Evolutionary conservation across 2,113 vertebrate species (phyloP).

Genomic region (Indri indri): DNA sequence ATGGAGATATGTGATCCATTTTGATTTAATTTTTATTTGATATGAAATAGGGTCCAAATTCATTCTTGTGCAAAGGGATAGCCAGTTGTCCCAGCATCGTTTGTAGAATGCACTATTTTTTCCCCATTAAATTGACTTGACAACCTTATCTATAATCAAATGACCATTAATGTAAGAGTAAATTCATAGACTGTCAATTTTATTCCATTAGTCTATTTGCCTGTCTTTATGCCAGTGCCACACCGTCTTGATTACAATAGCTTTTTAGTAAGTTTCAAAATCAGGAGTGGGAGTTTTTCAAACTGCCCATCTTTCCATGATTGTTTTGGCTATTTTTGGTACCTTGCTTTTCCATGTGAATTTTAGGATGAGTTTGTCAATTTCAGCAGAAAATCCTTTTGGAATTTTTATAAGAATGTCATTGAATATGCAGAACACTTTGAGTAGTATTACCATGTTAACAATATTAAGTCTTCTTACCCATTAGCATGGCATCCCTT

Average conservation of each 20-base stretch:
- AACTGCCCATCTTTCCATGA: neutral
- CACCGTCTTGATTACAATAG: neutral
- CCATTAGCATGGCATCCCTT: neutral
- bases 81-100: neutral
- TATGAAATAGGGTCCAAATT: neutral
- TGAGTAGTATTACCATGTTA: neutral
- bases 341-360: neutral
- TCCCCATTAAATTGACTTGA: neutral
- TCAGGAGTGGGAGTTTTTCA: neutral
- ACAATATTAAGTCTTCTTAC: neutral
- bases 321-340: neutral
- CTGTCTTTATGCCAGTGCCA: neutral
- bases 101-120: neutral
- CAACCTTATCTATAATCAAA: neutral
- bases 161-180: neutral
- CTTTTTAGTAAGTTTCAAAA: neutral
- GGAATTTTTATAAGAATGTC: neutral
- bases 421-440: neutral
- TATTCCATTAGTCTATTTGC: neutral
- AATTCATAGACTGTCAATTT: neutral
- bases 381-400: neutral
- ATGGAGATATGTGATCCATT: neutral
- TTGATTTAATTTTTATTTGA: neutral
- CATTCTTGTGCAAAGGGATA: neutral
- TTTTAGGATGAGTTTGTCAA: neutral